These are phyloP conservation scores for Ormyrus labotus DNA, from an alignment of 2,888 invertebrate species.

Conservation along the genomic window DNA sequence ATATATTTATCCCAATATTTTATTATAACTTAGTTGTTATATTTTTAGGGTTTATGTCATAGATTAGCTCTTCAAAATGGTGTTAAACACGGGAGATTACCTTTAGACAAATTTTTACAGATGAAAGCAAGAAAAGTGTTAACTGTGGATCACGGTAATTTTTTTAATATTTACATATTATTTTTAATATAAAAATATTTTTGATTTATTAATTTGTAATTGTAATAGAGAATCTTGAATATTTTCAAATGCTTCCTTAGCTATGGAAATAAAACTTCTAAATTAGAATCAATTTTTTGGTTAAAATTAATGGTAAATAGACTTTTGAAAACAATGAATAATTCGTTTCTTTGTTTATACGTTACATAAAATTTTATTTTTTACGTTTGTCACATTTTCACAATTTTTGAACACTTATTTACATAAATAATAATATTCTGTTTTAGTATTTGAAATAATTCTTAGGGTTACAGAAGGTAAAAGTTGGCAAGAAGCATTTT, in stretches of 20 bases:
- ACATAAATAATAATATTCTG: slow-evolving; percentile 39
- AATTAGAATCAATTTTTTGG: too few relatives aligned
- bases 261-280: too few relatives aligned
- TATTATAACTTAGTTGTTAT: slow-evolving; percentile 4
- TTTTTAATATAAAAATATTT: too few relatives aligned
- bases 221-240: too few relatives aligned
- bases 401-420: background rate
- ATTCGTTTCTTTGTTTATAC: background rate
- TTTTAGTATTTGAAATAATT: slow-evolving; percentile 90
- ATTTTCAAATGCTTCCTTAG: too few relatives aligned
- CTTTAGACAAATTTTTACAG: slow-evolving; percentile 91
- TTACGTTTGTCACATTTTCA: background rate
- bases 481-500: slow-evolving; percentile 87
- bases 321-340: slow-evolving; percentile 4
- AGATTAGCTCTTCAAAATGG: slow-evolving; percentile 87
- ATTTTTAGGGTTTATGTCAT: slow-evolving; percentile 85
- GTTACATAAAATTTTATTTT: slow-evolving; percentile 1
- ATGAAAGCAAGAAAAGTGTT: slow-evolving; percentile 96
- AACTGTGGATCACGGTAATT: slow-evolving; percentile 94
- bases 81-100: slow-evolving; percentile 89
- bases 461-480: slow-evolving; percentile 85
- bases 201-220: too few relatives aligned
- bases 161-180: too few relatives aligned
- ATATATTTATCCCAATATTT: background rate
- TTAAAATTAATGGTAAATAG: background rate